Conservation (phyloP, 2,888 invertebrate species). For the Clitarchus hookeri region DNA sequence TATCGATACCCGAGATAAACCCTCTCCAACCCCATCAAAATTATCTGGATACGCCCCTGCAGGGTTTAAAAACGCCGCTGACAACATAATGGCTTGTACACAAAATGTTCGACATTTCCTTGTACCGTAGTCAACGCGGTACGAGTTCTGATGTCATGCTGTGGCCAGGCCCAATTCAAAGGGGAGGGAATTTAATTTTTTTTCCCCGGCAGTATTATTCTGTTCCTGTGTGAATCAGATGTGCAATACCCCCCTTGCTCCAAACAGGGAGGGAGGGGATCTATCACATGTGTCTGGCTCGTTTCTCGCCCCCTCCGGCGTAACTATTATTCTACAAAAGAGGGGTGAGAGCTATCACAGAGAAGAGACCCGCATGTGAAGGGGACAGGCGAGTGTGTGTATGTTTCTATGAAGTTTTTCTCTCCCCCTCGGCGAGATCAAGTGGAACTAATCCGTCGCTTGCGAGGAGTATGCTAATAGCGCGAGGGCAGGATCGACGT, state of each 20-base stretch:
- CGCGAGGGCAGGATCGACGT: not conserved
- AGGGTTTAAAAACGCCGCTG: too few species aligned
- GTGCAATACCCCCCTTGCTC: not conserved
- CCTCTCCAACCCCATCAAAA: too few species aligned
- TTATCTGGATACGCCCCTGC: too few species aligned
- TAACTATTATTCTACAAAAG: not conserved
- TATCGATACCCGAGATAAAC: too few species aligned
- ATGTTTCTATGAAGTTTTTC: not conserved
- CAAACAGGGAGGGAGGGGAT: not conserved
- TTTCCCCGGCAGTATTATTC: not conserved
- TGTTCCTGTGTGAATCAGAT: not conserved
- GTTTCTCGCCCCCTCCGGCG: not conserved
- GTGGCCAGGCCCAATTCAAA: not conserved
- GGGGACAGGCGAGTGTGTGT: not conserved
- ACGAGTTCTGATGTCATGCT: not conserved
- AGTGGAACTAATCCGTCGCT: not conserved
- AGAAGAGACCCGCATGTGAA: not conserved
- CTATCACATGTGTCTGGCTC: not conserved
- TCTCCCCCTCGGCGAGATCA: not conserved
- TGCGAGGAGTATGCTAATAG: conserved; percentile 8
- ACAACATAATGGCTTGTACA: not conserved
- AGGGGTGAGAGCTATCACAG: not conserved
- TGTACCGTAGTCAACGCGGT: not conserved
- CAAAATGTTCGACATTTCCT: conserved; percentile 2
- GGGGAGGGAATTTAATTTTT: not conserved